Percentiles rank a stretch among this genome's conserved stretches.
Conservation (phyloP, 1,140 invertebrate species). For the Caenorhabditis elegans region WBcel235 BX284603.4:6830001-6830500, state of each 20-base stretch:
- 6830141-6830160: neutral
- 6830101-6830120: no score
- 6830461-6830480: neutral
- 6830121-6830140: no score
- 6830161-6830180: neutral
- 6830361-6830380: neutral
- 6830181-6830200: neutral
- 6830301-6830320: neutral
- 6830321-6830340: neutral
- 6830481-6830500: no score
- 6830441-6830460: slow-evolving; percentile 24
- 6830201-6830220: no score
- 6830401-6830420: slow-evolving; percentile 1
- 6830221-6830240: neutral
- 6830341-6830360: neutral
- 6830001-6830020: no score
- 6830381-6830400: slow-evolving; percentile 1
- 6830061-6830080: no score
- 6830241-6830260: neutral
- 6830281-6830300: no score
- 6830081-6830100: no score
- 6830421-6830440: slow-evolving; percentile 24
- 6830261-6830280: no score
- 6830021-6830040: no score
- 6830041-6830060: no score